A percentile compares a stretch with the other conserved stretches of the same genome.
Conservation (phyloP, 1,140 invertebrate genomes). For the Plectrocnemia conspersa region DNA sequence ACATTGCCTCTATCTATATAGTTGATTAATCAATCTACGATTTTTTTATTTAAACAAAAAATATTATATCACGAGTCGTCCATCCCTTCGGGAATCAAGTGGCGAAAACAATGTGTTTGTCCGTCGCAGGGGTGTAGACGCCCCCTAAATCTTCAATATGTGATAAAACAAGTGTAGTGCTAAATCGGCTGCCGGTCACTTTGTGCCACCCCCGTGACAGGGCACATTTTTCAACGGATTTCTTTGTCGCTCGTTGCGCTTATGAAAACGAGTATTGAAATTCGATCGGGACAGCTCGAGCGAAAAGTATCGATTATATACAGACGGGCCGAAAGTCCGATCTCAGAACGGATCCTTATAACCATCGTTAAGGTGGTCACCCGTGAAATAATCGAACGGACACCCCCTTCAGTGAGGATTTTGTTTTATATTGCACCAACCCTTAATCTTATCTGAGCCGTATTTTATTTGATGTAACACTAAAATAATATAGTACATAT, state of each 20-base stretch:
- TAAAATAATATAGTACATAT: too few relatives aligned
- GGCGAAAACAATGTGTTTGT: constrained; percentile 31
- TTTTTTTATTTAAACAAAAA: constrained; percentile 1
- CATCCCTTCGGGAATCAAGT: constrained; percentile 19
- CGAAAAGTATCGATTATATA: too few relatives aligned
- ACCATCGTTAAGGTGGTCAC: too few relatives aligned
- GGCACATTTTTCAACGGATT: not conserved
- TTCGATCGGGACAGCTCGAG: too few relatives aligned
- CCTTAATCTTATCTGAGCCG: too few relatives aligned
- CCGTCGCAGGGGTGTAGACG: constrained; percentile 15
- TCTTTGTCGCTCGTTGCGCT: not conserved
- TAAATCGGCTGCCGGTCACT: constrained; percentile 25
- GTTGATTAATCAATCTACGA: not conserved
- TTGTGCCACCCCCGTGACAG: not conserved
- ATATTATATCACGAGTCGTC: not conserved
- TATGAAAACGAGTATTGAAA: constrained; percentile 5
- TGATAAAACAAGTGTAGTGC: constrained; percentile 35
- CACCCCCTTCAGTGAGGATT: too few relatives aligned
- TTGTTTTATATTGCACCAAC: too few relatives aligned
- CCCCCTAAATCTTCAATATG: constrained; percentile 32
- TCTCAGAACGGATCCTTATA: too few relatives aligned
- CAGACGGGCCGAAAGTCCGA: too few relatives aligned
- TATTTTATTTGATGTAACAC: too few relatives aligned
- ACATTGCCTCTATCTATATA: not conserved
- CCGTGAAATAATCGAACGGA: too few relatives aligned